phyloP scores from a whole-genome alignment of 1,140 invertebrate species.

The Gryllus bimaculatus region DNA sequence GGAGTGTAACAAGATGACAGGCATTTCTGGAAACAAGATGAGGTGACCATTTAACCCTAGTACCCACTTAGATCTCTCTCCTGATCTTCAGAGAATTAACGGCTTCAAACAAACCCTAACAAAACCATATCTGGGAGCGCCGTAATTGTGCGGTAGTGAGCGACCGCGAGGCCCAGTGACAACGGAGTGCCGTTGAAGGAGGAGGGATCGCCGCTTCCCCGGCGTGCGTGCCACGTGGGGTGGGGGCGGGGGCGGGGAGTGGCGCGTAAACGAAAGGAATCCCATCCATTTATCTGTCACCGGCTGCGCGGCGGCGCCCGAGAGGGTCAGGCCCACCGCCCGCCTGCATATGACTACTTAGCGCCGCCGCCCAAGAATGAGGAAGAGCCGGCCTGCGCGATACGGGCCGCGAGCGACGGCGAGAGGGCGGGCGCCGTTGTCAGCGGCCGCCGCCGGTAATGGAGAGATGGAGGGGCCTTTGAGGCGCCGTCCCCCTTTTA shows the following conservation, averaged over 20 bases:
- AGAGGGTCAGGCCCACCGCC: neutral
- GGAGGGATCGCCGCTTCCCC: neutral
- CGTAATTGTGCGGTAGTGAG: neutral
- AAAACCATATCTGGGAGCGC: neutral
- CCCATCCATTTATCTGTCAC: neutral
- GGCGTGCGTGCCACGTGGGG: neutral
- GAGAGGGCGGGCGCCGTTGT: neutral
- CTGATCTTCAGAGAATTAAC: too few species aligned
- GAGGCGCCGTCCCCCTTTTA: too few species aligned
- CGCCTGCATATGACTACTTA: neutral
- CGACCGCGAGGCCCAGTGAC: neutral
- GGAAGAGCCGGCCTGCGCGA: neutral
- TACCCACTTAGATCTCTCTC: too few species aligned
- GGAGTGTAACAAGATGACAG: too few species aligned
- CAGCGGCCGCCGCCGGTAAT: neutral
- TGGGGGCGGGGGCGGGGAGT: too few species aligned
- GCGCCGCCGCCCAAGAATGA: neutral
- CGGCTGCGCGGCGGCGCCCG: neutral
- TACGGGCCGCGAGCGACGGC: neutral
- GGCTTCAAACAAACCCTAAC: too few species aligned
- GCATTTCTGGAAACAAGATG: too few species aligned
- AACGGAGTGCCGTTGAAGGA: neutral
- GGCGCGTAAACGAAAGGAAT: neutral
- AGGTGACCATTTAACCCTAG: too few species aligned
- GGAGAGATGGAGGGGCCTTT: neutral